Conservation (phyloP, 1,140 invertebrate genomes). For the Brachionus plicatilis region DNA sequence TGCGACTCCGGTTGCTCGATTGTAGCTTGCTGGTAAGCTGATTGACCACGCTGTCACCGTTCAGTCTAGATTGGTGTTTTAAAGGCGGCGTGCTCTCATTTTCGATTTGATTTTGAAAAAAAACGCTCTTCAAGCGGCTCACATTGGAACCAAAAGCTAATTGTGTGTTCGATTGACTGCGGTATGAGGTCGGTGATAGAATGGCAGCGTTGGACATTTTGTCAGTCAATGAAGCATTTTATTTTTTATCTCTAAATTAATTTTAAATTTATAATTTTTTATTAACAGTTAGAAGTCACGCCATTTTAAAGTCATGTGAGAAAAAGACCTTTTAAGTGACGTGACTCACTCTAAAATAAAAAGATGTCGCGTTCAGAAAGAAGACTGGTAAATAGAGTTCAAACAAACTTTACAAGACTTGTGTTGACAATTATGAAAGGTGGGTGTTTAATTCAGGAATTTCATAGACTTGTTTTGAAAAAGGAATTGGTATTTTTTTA, state of each 20-base stretch:
- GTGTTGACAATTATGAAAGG: too few species aligned
- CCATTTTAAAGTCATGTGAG: background rate
- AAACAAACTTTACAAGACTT: too few species aligned
- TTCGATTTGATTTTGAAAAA: slow-evolving; percentile 14
- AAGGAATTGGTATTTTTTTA: too few species aligned
- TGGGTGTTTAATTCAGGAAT: too few species aligned
- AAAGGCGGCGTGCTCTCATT: background rate
- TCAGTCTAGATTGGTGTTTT: slow-evolving; percentile 3
- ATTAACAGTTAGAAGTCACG: background rate
- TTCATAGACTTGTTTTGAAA: too few species aligned
- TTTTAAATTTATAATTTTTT: background rate
- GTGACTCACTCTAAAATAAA: background rate
- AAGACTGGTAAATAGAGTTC: background rate
- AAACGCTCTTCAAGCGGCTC: slow-evolving; percentile 29
- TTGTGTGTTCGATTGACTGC: background rate
- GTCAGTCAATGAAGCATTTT: background rate
- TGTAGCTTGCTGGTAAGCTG: background rate
- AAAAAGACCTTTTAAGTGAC: background rate
- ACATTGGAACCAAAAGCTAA: background rate
- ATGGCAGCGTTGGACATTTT: slow-evolving; percentile 7
- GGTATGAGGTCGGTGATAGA: slow-evolving; percentile 15
- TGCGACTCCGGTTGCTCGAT: slow-evolving; percentile 4
- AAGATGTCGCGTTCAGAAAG: background rate
- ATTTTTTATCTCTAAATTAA: background rate
- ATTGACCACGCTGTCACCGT: background rate